Evolutionary conservation across 2,888 invertebrate species (phyloP).

Genomic region (Idaea aversata): DNA sequence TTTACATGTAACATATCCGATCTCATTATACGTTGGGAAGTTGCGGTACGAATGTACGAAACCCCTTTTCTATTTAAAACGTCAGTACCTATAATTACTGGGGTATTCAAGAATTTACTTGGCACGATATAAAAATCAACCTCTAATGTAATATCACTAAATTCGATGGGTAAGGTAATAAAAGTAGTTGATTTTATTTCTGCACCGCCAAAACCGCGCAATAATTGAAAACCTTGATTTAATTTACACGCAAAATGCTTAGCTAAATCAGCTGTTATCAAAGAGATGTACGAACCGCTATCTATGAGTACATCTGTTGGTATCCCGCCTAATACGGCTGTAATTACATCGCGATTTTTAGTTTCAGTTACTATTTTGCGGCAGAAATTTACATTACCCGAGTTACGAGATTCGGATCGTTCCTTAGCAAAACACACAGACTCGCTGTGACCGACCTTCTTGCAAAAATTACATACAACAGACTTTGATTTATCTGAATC

Average conservation of each 20-base stretch:
- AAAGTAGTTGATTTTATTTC: conserved; percentile 16
- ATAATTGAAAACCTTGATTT: conserved; percentile 15
- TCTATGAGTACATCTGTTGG: conserved; percentile 29
- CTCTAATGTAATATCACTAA: conserved; percentile 25
- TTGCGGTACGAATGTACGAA: conserved; percentile 8
- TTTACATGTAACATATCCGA: neutral
- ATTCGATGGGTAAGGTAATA: conserved; percentile 24
- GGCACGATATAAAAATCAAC: conserved; percentile 27
- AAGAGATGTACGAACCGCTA: conserved; percentile 24
- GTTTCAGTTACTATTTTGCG: neutral
- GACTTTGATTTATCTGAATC: neutral
- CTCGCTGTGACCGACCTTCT: conserved; percentile 24
- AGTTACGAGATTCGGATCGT: conserved; percentile 6
- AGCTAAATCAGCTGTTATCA: conserved; percentile 14
- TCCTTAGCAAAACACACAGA: conserved; percentile 26
- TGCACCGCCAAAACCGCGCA: conserved; percentile 23
- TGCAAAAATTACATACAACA: conserved; percentile 24
- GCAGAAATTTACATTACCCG: conserved; percentile 23
- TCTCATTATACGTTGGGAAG: conserved; percentile 5
- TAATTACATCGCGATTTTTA: neutral
- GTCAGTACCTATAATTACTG: conserved; percentile 30
- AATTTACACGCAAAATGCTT: conserved; percentile 20
- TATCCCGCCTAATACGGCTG: conserved; percentile 8
- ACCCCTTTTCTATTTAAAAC: conserved; percentile 23
- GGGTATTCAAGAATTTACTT: conserved; percentile 19